These are phyloP conservation scores for Anagyrus pseudococci DNA, from an alignment of 2,888 invertebrate genomes.

Conservation along the genomic window DNA sequence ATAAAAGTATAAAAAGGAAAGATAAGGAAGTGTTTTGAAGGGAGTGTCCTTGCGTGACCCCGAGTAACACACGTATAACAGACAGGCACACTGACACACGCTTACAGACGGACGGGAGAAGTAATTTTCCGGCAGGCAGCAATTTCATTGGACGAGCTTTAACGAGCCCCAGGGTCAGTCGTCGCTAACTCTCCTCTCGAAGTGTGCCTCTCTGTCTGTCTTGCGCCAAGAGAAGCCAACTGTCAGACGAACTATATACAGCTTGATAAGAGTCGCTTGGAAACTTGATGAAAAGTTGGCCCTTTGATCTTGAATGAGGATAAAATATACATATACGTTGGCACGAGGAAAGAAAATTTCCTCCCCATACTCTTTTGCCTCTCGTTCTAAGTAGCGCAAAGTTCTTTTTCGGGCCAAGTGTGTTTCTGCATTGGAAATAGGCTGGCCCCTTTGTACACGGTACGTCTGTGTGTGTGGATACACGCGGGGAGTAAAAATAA, in stretches of 20 bases:
- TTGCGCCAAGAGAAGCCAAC: constrained; percentile 2
- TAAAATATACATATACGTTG: too few relatives aligned
- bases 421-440: too few relatives aligned
- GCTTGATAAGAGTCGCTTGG: not conserved
- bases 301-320: constrained; percentile 1
- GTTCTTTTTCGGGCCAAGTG: too few relatives aligned
- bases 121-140: constrained; percentile 29
- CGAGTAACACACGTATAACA: not conserved
- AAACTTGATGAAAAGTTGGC: constrained; percentile 25
- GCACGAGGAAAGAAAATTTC: too few relatives aligned
- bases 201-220: constrained; percentile 1
- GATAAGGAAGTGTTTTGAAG: constrained; percentile 15
- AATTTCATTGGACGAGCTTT: constrained; percentile 26
- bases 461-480: too few relatives aligned
- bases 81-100: too few relatives aligned
- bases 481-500: too few relatives aligned
- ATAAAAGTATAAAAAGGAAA: not conserved
- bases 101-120: constrained; percentile 2
- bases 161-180: constrained; percentile 27
- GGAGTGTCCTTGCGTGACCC: constrained; percentile 1
- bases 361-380: too few relatives aligned
- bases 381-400: too few relatives aligned
- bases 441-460: too few relatives aligned
- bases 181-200: not conserved
- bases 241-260: not conserved